These are phyloP conservation scores for Perizoma affinitatum DNA, from an alignment of 2,888 invertebrate species.

Conservation along the genomic window DNA sequence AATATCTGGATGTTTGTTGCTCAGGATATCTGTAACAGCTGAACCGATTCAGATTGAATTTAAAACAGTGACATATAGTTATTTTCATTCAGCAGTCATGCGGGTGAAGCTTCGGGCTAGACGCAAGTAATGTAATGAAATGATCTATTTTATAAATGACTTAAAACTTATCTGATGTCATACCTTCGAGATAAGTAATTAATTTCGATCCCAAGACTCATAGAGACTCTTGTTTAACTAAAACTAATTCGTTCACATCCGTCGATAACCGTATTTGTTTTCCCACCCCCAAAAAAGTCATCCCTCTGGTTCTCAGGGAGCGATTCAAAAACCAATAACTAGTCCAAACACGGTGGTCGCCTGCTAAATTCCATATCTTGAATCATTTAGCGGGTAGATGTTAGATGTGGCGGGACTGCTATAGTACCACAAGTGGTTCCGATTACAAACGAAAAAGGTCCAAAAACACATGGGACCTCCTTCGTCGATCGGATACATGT, in stretches of 20 bases:
- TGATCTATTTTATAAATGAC: too few species aligned
- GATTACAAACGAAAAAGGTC: constrained; percentile 40
- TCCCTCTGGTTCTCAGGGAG: constrained; percentile 63
- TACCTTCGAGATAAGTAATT: too few species aligned
- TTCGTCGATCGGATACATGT: constrained; percentile 28
- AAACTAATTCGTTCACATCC: constrained; percentile 40
- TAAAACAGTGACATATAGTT: too few species aligned
- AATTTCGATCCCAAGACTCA: constrained; percentile 6
- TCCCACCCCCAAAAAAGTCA: constrained; percentile 64
- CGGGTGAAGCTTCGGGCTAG: too few species aligned
- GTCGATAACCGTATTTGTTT: constrained; percentile 72
- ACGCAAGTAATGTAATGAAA: too few species aligned
- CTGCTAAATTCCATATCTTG: constrained; percentile 81
- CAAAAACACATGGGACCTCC: constrained; percentile 45
- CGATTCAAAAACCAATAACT: constrained; percentile 62
- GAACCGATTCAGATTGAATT: too few species aligned
- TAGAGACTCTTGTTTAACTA: constrained; percentile 20
- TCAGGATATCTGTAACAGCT: too few species aligned
- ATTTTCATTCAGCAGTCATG: too few species aligned
- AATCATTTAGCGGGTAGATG: constrained; percentile 64
- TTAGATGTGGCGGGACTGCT: constrained; percentile 43
- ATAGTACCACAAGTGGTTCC: constrained; percentile 51
- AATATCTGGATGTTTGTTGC: too few species aligned
- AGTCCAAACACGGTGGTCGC: constrained; percentile 68
- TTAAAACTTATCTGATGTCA: too few species aligned